Conservation (phyloP, 2,888 invertebrate genomes). For the Adineta ricciae region DNA sequence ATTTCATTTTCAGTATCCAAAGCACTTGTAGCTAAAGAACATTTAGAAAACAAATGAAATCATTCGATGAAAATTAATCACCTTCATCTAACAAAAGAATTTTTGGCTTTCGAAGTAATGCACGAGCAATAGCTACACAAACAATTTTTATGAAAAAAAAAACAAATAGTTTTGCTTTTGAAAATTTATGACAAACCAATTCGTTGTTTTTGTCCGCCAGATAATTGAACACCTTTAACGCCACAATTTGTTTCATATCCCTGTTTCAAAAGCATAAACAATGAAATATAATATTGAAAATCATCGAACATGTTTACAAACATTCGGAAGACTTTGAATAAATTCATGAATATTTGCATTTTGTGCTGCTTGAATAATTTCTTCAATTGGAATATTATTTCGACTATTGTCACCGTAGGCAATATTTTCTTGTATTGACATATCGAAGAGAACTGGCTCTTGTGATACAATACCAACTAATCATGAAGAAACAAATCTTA, state of each 20-base stretch:
- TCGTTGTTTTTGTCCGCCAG: slow-evolving; percentile 34
- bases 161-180: too few species aligned
- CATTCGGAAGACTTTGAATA: slow-evolving; percentile 27
- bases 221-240: slow-evolving; percentile 27
- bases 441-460: slow-evolving; percentile 78
- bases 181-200: too few species aligned
- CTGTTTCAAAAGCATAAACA: background rate
- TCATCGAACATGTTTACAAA: background rate
- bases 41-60: too few species aligned
- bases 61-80: too few species aligned
- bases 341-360: slow-evolving; percentile 34
- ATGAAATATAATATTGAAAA: background rate
- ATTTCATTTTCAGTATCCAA: slow-evolving; percentile 1
- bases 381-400: slow-evolving; percentile 55
- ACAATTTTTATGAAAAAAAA: background rate
- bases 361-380: slow-evolving; percentile 30
- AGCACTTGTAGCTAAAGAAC: background rate
- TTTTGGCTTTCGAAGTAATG: slow-evolving; percentile 30
- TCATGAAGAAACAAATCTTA: background rate
- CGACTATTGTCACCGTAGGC: too few species aligned
- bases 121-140: slow-evolving; percentile 15
- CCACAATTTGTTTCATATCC: slow-evolving; percentile 30
- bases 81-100: slow-evolving; percentile 22
- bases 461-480: slow-evolving; percentile 76
- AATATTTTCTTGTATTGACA: slow-evolving; percentile 78